Evolutionary conservation across 2,888 invertebrate species (phyloP), one percentile per base, ranked within the genome.

Genomic region (Gymnosoma rotundatum): DNA sequence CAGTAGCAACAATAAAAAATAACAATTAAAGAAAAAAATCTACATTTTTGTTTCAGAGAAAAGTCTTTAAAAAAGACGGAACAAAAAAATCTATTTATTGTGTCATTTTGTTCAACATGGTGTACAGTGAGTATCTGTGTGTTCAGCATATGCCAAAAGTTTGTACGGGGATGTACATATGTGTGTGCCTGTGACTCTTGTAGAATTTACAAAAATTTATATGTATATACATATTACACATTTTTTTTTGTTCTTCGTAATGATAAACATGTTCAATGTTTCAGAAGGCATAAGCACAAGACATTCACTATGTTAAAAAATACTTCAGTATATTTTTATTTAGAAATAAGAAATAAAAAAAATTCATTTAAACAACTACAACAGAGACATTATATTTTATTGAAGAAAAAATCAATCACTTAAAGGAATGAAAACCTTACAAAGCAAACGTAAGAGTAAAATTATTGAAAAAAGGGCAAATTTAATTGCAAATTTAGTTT

Each of bases 251-350:
- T 61, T 25, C 25, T 25, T 25, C 4, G 25, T 60, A 74, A 74
- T 74, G 80, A 69, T 75, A 69, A 80, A 60, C 74, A 64, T 75
- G 74, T 42, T 79, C 66, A 79, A 63, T 78, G 70, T 73, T 79
- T 73, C 21, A 60, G 61, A 73, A 67, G 73, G 52, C 73, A 78
- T 61, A 50, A 67, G 69, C 63, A 69, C 74, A 69, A 69, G 69
- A 48, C 69, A 75, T 75, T 73, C 72, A 78, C 72, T 25, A 2
- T 25, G 25, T 25, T 25, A 25, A 2, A 25, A 25, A 25, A 63
- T 64, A 72, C 48, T 56, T 64, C 0, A 78, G 56, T 50, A 56
- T 69, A 54, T 61, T 61, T 69, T 32, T 63, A 18, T 42, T 45
- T n/a, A 32, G 45, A 64, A 56, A 25, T 25, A 25, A 25, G 25